Evolutionary conservation across 2,888 invertebrate species (phyloP).

Genomic region (Volucella bombylans): DNA sequence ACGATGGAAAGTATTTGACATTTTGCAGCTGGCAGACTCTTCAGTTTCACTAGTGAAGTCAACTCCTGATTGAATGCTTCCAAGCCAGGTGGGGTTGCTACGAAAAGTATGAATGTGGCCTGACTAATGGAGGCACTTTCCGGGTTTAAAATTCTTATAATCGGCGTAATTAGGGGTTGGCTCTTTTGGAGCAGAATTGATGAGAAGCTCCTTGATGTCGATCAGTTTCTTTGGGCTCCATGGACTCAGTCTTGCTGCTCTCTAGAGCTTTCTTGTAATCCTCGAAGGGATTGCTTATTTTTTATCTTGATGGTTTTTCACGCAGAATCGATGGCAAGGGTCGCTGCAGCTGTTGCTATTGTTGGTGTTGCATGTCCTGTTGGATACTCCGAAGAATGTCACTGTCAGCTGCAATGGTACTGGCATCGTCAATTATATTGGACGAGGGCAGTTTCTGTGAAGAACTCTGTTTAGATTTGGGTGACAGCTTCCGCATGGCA

Average conservation of each 20-base stretch:
- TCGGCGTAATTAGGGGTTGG: constrained; percentile 74
- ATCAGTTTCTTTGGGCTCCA: constrained; percentile 71
- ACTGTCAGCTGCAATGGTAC: constrained; percentile 81
- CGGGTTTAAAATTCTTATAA: constrained; percentile 76
- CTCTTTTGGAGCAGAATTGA: constrained; percentile 66
- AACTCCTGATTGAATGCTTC: constrained; percentile 75
- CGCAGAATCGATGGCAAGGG: constrained; percentile 75
- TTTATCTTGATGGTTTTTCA: constrained; percentile 74
- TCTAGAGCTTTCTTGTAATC: constrained; percentile 74
- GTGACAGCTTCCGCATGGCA: constrained; percentile 75
- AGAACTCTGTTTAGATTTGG: constrained; percentile 77
- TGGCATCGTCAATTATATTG: constrained; percentile 81
- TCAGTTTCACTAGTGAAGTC: constrained; percentile 68
- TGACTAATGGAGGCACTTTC: constrained; percentile 72
- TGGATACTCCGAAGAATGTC: constrained; percentile 76
- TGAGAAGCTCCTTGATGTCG: constrained; percentile 76
- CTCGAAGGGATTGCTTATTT: no score
- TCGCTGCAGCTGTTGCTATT: constrained; percentile 6
- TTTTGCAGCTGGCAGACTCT: constrained; percentile 67
- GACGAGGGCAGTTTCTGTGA: constrained; percentile 78
- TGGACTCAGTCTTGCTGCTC: constrained; percentile 47
- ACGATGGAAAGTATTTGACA: constrained; percentile 76
- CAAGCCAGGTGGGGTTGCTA: constrained; percentile 75
- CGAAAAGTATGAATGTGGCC: constrained; percentile 76
- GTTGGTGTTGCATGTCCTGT: constrained; percentile 60